Evolutionary conservation across 2,113 vertebrate genomes (phyloP).

Genomic region (Halichoerus grypus): DNA sequence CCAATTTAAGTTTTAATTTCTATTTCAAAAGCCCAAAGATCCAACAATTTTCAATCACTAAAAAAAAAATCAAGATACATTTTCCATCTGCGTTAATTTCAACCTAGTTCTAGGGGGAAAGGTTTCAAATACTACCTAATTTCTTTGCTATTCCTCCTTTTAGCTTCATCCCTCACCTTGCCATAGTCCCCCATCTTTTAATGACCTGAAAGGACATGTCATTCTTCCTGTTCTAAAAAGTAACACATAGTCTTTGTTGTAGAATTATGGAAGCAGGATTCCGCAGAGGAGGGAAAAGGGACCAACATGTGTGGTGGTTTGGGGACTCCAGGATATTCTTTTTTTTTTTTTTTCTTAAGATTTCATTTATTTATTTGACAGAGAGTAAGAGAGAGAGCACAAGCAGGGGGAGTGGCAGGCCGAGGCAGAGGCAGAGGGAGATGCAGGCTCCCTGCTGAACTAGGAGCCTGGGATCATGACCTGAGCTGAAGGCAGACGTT

Average conservation of each 20-base stretch:
- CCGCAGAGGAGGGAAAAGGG: neutral
- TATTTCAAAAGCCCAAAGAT: slow-evolving; percentile 58
- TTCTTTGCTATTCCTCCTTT: neutral
- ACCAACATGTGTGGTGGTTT: accelerated
- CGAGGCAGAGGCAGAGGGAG: neutral
- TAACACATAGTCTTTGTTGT: neutral
- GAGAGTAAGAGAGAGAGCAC: neutral
- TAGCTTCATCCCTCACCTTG: neutral
- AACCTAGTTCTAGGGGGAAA: neutral
- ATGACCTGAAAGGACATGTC: neutral
- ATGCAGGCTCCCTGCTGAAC: neutral
- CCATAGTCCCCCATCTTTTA: neutral
- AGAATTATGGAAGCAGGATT: neutral
- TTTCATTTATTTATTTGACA: neutral
- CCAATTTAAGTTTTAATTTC: slow-evolving; percentile 52
- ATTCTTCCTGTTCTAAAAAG: neutral
- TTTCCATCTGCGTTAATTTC: neutral
- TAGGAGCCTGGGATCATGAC: neutral
- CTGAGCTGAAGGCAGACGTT: neutral
- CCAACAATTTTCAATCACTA: neutral
- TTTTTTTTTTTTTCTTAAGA: neutral
- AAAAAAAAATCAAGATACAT: neutral
- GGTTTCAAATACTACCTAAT: neutral
- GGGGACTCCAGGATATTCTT: neutral
- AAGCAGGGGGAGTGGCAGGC: neutral